Base-by-base conservation (phyloP, 2,797 vertebrate genomes). In the Eulemur coronatus region DNA sequence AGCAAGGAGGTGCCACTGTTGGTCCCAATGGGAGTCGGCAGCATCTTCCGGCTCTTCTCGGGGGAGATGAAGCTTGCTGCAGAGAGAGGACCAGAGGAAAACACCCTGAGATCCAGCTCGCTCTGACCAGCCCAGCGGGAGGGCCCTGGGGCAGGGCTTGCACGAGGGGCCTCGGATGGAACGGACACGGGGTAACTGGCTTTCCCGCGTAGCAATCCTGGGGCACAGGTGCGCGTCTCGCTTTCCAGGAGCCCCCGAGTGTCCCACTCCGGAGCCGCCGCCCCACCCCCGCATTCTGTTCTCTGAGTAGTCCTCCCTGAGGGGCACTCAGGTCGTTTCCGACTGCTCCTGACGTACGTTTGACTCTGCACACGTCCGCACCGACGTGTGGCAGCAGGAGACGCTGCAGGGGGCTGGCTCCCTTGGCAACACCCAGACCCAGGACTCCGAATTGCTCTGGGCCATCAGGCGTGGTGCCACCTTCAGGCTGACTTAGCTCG, bases 11-110 rank as follows among this genome's bases (percentile, higher is more conserved):
- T 99, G 97, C 99, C 99, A 33, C 99, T 99, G 89, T 99, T 98
- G 97, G 98, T 98, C 78, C 99, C 99, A 14, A 98, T 95, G 1
- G 99, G 98, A 52, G 99, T 98, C 2, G 99, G 99, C 95, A 99
- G 97, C 98, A 98, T 99, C 97, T 99, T 99, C 79, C 99, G 98
- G 72, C 99, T 99, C 98, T 99, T 99, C 98, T 99, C 99, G 2
- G 99, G 99, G 61, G 99, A 99, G 82, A 99, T 99, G 99, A 99
- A 99, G 97, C 99, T 99, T 86, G 99, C 99, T 99, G 98, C 41
- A 97, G 86, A 86, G 86, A 88, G 84, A 73, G 89, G 18, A 2
- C 46, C 96, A 88, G n/a, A 96, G 24, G 43, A 35, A 93, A 26
- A 48, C 1, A 28, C 9, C 43, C 89, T 89, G 55, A 81, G 41